phyloP scores from a whole-genome alignment of 2,888 invertebrate genomes.

The Leptinotarsa haldemani region DNA sequence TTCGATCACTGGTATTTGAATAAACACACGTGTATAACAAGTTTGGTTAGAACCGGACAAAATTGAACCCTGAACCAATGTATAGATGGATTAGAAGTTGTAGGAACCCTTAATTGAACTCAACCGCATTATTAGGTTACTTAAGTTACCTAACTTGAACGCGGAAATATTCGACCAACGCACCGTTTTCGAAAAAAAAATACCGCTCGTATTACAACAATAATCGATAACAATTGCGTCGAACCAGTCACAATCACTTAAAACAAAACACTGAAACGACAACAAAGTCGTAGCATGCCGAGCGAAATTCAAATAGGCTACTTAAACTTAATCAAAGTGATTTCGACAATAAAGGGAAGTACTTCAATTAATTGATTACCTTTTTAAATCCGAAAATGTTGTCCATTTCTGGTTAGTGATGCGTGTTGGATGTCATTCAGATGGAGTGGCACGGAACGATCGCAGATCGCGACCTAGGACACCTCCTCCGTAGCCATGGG shows the following conservation, averaged over 20 bases:
- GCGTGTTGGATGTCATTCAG: slow-evolving; percentile 60
- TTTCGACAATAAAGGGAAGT: slow-evolving; percentile 52
- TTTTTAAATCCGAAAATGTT: slow-evolving; percentile 65
- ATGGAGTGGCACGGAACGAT: slow-evolving; percentile 25
- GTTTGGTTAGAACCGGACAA: too few relatives aligned
- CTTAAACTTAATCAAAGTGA: slow-evolving; percentile 48
- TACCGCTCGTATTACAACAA: neutral
- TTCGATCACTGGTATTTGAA: too few relatives aligned
- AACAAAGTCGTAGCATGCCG: slow-evolving; percentile 16
- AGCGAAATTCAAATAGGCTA: slow-evolving; percentile 39
- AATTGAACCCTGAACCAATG: too few relatives aligned
- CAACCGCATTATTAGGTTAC: too few relatives aligned
- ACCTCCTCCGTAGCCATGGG: slow-evolving; percentile 22
- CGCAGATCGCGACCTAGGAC: slow-evolving; percentile 9
- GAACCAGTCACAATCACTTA: slow-evolving; percentile 13
- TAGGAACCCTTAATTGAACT: too few relatives aligned
- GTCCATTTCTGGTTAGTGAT: slow-evolving; percentile 64
- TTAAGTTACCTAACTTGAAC: too few relatives aligned
- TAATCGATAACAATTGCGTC: neutral
- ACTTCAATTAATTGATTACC: slow-evolving; percentile 56
- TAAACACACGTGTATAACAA: too few relatives aligned
- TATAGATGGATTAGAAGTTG: too few relatives aligned
- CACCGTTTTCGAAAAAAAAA: neutral
- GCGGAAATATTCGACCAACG: too few relatives aligned
- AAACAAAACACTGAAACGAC: slow-evolving; percentile 20